Conservation (phyloP, 1,140 invertebrate species). For the Platyscapa corneri region DNA sequence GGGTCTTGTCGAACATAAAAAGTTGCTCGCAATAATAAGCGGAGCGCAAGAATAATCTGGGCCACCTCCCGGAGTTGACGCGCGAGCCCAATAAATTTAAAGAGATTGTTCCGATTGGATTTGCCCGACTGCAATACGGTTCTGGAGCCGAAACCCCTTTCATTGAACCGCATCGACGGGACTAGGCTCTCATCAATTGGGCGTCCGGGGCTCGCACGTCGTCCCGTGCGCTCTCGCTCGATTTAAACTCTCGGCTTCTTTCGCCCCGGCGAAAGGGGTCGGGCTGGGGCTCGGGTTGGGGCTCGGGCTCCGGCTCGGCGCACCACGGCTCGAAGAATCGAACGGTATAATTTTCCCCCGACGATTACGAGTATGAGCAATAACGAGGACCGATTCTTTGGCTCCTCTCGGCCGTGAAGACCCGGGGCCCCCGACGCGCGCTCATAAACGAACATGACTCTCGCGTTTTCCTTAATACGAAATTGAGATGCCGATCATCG, state of each 20-base stretch:
- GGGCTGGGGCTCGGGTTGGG: too few relatives aligned
- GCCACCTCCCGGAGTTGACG: too few relatives aligned
- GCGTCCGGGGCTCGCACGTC: background rate
- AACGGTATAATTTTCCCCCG: conserved; percentile 66
- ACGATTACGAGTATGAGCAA: conserved; percentile 60
- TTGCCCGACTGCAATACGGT: background rate
- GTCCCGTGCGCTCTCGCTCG: background rate
- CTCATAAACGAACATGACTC: conserved; percentile 66
- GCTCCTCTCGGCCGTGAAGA: conserved; percentile 52
- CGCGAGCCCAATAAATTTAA: background rate
- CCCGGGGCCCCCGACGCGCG: conserved; percentile 52
- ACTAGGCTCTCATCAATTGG: background rate
- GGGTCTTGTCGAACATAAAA: background rate
- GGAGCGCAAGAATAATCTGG: background rate
- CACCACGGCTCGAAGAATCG: background rate
- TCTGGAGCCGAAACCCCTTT: conserved; percentile 1
- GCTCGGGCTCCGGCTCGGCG: too few relatives aligned
- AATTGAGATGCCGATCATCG: conserved; percentile 26
- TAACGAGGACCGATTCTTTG: conserved; percentile 60
- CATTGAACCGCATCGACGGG: background rate
- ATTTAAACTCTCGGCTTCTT: conserved; percentile 21
- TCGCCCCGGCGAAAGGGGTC: conserved; percentile 25
- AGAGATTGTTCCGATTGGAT: background rate
- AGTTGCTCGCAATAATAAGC: background rate
- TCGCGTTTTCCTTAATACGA: conserved; percentile 54